Evolutionary conservation across 2,113 vertebrate species (phyloP).

Genomic region (Xerus inauris): DNA sequence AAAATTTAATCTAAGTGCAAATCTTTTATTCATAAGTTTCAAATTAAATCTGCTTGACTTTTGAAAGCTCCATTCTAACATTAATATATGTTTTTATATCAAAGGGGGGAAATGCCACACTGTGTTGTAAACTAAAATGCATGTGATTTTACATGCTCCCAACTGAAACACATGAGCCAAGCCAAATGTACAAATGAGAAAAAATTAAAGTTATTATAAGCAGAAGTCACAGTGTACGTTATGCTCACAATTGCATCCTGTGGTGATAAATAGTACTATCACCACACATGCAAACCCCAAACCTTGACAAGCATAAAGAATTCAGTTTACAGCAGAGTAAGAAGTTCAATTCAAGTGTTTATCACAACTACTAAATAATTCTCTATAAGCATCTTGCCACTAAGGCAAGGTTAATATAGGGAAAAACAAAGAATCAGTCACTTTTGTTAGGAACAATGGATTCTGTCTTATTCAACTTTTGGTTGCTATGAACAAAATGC

Average conservation of each 20-base stretch:
- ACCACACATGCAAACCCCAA: neutral
- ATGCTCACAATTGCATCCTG: neutral
- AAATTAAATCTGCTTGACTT: conserved; percentile 73
- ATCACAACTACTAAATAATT: neutral
- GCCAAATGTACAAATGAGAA: neutral
- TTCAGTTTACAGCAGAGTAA: neutral
- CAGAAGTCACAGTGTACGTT: neutral
- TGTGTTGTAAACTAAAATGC: conserved; percentile 68
- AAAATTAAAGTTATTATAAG: neutral
- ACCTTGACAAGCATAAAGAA: neutral
- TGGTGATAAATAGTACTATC: neutral
- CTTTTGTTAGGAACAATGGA: neutral
- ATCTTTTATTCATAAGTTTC: conserved; percentile 79
- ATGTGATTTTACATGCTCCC: conserved; percentile 51
- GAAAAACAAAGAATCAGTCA: neutral
- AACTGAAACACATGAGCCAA: conserved; percentile 41
- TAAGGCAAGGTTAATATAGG: neutral
- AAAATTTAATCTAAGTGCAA: conserved; percentile 73
- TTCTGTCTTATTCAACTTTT: neutral
- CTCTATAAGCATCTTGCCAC: neutral
- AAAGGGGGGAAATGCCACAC: conserved; percentile 33
- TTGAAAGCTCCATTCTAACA: conserved; percentile 70
- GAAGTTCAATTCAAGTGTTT: neutral
- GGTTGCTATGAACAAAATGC: neutral
- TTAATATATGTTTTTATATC: conserved; percentile 72